These are phyloP conservation scores for Stomorhina lunata DNA, from an alignment of 2,888 invertebrate genomes.

Conservation along the genomic window DNA sequence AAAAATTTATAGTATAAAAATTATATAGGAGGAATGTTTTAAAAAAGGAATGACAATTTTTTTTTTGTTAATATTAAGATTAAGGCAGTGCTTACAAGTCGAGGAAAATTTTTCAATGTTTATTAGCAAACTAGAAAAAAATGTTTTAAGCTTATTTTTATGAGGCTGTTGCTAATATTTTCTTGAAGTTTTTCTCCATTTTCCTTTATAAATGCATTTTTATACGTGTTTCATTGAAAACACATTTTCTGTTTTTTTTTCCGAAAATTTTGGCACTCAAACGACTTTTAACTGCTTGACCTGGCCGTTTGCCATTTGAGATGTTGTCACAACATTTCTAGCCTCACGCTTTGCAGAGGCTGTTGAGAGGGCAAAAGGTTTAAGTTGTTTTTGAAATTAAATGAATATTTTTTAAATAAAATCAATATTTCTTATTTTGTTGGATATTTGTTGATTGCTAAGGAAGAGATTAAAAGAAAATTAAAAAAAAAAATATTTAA, in stretches of 20 bases:
- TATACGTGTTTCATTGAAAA: conserved; percentile 19
- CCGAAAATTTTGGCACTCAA: conserved; percentile 63
- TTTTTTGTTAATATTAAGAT: no score
- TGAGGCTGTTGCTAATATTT: conserved; percentile 50
- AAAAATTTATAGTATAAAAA: no score
- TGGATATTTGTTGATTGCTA: background rate
- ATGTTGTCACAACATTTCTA: conserved; percentile 31
- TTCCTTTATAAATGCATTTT: background rate
- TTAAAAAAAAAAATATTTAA: background rate
- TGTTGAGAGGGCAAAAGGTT: conserved; percentile 28
- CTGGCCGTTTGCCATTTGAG: conserved; percentile 60
- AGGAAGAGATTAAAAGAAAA: background rate
- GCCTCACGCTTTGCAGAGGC: background rate
- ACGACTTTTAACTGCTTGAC: conserved; percentile 58
- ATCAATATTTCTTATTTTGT: conserved; percentile 16
- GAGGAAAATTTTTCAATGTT: no score
- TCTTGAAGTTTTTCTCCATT: background rate
- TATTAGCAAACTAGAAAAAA: background rate
- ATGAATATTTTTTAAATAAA: background rate
- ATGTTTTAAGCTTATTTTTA: no score
- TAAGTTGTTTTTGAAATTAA: background rate
- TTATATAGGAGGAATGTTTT: background rate
- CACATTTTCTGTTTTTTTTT: conserved; percentile 34
- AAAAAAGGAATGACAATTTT: no score
- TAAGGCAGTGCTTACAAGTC: no score